These are phyloP conservation scores for Lepus oiostolus DNA, from an alignment of 2,797 vertebrate genomes.

Conservation along the genomic window DNA sequence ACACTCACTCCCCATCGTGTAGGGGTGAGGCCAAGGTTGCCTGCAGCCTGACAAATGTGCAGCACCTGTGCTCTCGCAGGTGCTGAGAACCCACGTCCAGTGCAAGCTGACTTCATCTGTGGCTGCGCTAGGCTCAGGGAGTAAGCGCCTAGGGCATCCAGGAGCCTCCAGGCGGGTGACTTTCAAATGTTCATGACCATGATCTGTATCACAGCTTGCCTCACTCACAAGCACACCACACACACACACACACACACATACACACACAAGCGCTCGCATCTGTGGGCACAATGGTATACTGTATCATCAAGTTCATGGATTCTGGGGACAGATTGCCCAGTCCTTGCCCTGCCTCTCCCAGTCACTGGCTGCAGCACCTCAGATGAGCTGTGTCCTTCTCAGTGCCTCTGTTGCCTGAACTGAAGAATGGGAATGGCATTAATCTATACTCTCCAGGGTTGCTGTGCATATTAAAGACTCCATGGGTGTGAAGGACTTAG, in stretches of 20 bases:
- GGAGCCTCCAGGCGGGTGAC: background rate
- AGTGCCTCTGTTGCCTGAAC: background rate
- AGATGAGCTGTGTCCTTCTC: background rate
- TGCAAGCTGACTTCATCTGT: background rate
- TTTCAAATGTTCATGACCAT: background rate
- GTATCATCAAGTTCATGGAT: background rate
- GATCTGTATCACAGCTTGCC: background rate
- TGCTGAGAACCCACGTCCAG: background rate
- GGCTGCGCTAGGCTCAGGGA: background rate
- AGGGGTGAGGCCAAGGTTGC: background rate
- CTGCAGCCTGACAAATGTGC: background rate
- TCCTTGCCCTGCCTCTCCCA: background rate
- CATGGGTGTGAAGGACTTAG: background rate
- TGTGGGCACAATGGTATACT: too few species aligned
- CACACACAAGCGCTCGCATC: fast-evolving
- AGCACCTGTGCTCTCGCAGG: background rate
- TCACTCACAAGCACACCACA: background rate
- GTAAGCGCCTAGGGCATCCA: background rate
- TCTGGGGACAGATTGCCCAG: background rate
- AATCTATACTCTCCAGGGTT: background rate
- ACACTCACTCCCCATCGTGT: background rate
- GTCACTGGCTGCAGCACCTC: background rate
- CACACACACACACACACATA: background rate
- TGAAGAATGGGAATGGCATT: background rate
- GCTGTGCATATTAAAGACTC: background rate